Evolutionary conservation across 2,797 vertebrate species (phyloP).

Genomic region (Xerus rutilus): DNA sequence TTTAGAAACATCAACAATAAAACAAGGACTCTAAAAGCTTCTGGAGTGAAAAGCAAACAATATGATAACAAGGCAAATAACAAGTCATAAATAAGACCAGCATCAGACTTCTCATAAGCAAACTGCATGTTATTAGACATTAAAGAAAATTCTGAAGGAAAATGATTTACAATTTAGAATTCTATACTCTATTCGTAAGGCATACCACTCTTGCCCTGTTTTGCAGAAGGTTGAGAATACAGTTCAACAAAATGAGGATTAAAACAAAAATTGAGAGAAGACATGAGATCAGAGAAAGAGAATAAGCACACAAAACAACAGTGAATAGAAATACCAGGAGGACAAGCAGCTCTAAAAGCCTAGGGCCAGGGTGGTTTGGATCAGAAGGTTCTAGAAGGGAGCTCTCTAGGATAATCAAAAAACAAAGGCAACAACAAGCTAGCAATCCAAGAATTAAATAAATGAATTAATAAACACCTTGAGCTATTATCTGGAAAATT

Average conservation of each 20-base stretch:
- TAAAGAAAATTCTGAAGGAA: background rate
- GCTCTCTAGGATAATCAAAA: background rate
- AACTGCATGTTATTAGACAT: background rate
- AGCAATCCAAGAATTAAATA: background rate
- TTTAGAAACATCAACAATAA: background rate
- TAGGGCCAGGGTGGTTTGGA: background rate
- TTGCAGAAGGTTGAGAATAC: background rate
- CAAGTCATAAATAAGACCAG: background rate
- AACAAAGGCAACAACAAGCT: background rate
- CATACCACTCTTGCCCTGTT: background rate
- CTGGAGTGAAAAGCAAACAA: background rate
- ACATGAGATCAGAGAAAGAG: background rate
- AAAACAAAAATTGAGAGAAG: background rate
- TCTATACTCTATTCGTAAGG: background rate
- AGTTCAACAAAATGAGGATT: constrained; percentile 24
- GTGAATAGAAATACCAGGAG: background rate
- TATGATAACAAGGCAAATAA: background rate
- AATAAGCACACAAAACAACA: background rate
- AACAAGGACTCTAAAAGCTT: background rate
- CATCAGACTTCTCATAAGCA: background rate
- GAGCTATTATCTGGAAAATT: background rate
- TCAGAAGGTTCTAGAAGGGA: background rate
- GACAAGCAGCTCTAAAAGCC: background rate
- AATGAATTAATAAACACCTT: background rate
- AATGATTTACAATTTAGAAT: background rate